Conservation (phyloP, 2,888 invertebrate species). For the Lasioglossum leucozonium region DNA sequence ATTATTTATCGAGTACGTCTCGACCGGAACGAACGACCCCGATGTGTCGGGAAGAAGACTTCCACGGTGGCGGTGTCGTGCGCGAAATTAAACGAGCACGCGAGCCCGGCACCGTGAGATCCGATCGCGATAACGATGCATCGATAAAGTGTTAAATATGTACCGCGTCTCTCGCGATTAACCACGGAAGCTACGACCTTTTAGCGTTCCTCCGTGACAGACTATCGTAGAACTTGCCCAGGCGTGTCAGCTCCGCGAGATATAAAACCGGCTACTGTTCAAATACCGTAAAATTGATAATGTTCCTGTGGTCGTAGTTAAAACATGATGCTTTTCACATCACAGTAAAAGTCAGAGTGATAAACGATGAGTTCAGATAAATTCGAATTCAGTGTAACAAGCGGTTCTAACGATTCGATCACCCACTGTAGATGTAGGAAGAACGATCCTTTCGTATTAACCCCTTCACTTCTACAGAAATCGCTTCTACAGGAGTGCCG, state of each 20-base stretch:
- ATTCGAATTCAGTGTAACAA: neutral
- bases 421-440: too few species aligned
- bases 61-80: constrained; percentile 48
- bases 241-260: neutral
- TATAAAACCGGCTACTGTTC: neutral
- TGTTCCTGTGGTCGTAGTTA: neutral
- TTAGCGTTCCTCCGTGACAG: neutral
- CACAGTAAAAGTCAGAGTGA: neutral
- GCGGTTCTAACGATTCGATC: too few species aligned
- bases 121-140: constrained; percentile 59
- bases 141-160: constrained; percentile 58
- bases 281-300: constrained; percentile 2
- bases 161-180: constrained; percentile 19
- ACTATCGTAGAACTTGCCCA: neutral
- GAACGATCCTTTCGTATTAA: neutral
- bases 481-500: neutral
- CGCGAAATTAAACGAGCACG: constrained; percentile 54
- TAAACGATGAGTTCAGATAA: neutral
- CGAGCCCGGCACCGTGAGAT: constrained; percentile 49
- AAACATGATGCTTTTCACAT: neutral
- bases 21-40: constrained; percentile 50
- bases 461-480: neutral
- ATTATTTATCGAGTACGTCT: constrained; percentile 70
- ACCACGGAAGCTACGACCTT: constrained; percentile 18
- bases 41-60: constrained; percentile 45